Percentiles rank a stretch among this genome's conserved stretches.
Evolutionary conservation across 2,888 invertebrate genomes (phyloP).

Genomic region (Malthinus seriepunctatus): DNA sequence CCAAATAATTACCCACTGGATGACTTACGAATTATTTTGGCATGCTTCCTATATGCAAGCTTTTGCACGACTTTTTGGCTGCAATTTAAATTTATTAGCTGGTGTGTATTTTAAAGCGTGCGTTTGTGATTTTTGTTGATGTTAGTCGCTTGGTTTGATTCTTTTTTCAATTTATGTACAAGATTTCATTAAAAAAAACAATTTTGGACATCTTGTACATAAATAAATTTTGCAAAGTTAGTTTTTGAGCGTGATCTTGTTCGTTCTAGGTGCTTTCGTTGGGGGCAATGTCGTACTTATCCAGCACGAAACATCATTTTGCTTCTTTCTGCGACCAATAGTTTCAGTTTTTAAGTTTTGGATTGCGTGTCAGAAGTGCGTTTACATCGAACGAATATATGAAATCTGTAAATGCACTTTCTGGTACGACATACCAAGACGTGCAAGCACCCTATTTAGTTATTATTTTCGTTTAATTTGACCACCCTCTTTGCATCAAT

Average conservation of each 20-base stretch:
- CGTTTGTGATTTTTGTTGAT: no score
- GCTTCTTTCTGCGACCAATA: slow-evolving; percentile 16
- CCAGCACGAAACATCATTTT: slow-evolving; percentile 18
- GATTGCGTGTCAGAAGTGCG: slow-evolving; percentile 98
- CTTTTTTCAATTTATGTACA: neutral
- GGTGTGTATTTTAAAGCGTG: no score
- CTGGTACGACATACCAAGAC: slow-evolving; percentile 96
- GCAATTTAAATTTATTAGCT: no score
- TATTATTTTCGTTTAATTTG: slow-evolving; percentile 24
- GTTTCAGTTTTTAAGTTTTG: slow-evolving; percentile 48
- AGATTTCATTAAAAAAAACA: neutral
- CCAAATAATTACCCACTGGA: no score
- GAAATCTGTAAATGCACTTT: slow-evolving; percentile 97
- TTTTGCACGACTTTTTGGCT: no score
- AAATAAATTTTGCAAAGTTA: neutral
- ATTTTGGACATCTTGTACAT: slow-evolving; percentile 3
- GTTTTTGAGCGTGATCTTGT: slow-evolving; percentile 1
- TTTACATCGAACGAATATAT: slow-evolving; percentile 73
- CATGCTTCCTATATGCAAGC: no score
- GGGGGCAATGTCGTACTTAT: slow-evolving; percentile 26
- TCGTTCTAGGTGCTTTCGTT: slow-evolving; percentile 40
- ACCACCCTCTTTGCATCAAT: slow-evolving; percentile 17
- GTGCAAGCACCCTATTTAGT: slow-evolving; percentile 54
- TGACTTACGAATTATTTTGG: no score
- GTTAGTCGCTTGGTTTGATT: no score